Base-by-base conservation (phyloP, 2,113 vertebrate genomes). In the Zosterops hypoxanthus region DNA sequence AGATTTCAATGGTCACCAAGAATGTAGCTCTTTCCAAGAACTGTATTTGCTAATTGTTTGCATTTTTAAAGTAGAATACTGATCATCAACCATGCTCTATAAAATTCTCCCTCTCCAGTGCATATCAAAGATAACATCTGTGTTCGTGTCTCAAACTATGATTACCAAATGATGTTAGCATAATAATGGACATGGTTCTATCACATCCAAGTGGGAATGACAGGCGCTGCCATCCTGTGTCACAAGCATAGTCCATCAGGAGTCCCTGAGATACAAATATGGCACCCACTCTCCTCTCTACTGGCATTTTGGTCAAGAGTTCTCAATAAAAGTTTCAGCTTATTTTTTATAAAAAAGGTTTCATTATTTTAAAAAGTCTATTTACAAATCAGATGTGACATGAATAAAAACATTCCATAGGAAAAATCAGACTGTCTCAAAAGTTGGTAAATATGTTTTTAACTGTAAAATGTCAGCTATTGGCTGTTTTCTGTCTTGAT, bases 401-500 rank as follows among this genome's bases (percentile, higher is more conserved):
- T 55, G 47, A 53, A 13, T 41, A 91, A 41, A 20, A 78, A 82
- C n/a, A 90, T 71, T 90, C 88, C 87, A 64, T 34, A 56, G 82
- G 47, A 95, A 92, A 89, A 64, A 71, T 98, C 92, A 98, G 68
- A 86, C 92, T 3, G 77, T 86, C 70, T 95, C 95, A 88, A 98
- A 97, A 24, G 83, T 97, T 78, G 98, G 98, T 78, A 99, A 96
- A 90, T 98, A 98, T 2, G 99, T 99, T 98, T 99, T 99, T 76
- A 99, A 97, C 93, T 97, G 98, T 90, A 99, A 97, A 73, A 99
- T 98, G 73, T 99, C 99, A 84, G 98, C 95, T 79, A 99, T 93
- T 17, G 98, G 98, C 94, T 98, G 96, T 81, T 99, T 96, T 93
- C 98, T 98, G 88, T 99, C 97, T 60, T 99, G 99, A 97, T 99